Conservation (phyloP, 2,113 vertebrate genomes). For the Pterocles gutturalis region DNA sequence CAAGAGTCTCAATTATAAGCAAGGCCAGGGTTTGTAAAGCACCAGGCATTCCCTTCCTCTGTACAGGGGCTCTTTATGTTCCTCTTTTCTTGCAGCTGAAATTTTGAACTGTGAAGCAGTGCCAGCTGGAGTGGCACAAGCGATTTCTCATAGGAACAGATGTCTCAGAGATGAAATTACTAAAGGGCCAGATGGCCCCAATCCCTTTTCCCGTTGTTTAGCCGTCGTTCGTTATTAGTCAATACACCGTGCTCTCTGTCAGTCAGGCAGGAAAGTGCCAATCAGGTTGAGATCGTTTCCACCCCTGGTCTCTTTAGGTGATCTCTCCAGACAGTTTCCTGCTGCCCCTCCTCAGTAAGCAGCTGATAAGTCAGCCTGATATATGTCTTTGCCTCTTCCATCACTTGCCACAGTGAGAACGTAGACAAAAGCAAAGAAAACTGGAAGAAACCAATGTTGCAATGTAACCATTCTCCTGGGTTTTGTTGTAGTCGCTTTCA, state of each 20-base stretch:
- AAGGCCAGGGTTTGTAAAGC: not conserved
- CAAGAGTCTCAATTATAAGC: not conserved
- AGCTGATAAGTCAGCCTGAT: not conserved
- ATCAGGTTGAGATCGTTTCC: not conserved
- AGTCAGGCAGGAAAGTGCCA: slow-evolving; percentile 25
- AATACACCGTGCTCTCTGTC: not conserved
- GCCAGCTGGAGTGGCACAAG: slow-evolving; percentile 62
- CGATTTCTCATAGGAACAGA: slow-evolving; percentile 40
- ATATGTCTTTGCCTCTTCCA: not conserved
- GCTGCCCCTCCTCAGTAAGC: not conserved
- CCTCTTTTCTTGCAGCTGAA: not conserved
- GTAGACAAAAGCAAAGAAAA: not conserved
- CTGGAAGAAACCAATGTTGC: not conserved
- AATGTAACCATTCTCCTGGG: not conserved
- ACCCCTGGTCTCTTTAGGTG: not conserved
- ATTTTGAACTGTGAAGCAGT: not conserved
- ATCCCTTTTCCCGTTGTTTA: not conserved
- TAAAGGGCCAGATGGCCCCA: slow-evolving; percentile 52
- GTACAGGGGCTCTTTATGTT: not conserved
- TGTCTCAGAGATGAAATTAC: slow-evolving; percentile 33
- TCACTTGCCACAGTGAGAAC: not conserved
- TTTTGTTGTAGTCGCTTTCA: not conserved
- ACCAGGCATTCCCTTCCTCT: not conserved
- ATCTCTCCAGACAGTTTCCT: slow-evolving; percentile 2
- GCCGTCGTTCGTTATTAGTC: not conserved